phyloP scores from a whole-genome alignment of 2,888 invertebrate genomes.

The Parnassius smintheus region DNA sequence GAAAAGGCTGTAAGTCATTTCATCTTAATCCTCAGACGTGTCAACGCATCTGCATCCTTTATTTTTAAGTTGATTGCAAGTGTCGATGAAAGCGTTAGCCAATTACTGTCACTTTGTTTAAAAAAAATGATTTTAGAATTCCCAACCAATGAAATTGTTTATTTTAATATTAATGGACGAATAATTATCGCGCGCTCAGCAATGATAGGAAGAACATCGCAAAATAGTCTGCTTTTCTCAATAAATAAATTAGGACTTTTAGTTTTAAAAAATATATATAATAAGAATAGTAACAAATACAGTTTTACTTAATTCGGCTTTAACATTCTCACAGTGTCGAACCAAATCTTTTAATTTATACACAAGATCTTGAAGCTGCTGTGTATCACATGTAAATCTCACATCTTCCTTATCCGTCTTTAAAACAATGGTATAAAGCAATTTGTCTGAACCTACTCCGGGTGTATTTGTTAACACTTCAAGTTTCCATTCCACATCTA shows the following conservation, averaged over 20 bases:
- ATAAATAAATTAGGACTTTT: background rate
- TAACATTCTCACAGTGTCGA: slow-evolving; percentile 82
- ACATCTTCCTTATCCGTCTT: slow-evolving; percentile 74
- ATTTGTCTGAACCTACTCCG: slow-evolving; percentile 64
- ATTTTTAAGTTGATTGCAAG: no score
- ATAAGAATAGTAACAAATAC: background rate
- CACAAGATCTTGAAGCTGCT: slow-evolving; percentile 84
- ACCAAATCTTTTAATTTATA: slow-evolving; percentile 84
- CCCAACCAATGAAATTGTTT: no score
- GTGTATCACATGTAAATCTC: slow-evolving; percentile 82
- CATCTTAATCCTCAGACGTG: no score
- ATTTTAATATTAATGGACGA: no score
- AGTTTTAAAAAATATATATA: background rate
- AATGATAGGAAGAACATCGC: no score
- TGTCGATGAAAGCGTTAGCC: no score
- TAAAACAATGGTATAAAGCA: slow-evolving; percentile 67
- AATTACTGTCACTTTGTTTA: no score
- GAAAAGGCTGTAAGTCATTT: no score
- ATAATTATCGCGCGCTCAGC: no score
- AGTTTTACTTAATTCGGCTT: slow-evolving; percentile 52
- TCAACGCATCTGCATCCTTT: no score
- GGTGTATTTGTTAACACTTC: slow-evolving; percentile 73
- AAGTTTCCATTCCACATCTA: slow-evolving; percentile 82
- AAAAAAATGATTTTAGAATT: no score
- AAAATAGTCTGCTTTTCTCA: no score